Conservation (phyloP, 2,888 invertebrate genomes). For the Byasa hedistus region DNA sequence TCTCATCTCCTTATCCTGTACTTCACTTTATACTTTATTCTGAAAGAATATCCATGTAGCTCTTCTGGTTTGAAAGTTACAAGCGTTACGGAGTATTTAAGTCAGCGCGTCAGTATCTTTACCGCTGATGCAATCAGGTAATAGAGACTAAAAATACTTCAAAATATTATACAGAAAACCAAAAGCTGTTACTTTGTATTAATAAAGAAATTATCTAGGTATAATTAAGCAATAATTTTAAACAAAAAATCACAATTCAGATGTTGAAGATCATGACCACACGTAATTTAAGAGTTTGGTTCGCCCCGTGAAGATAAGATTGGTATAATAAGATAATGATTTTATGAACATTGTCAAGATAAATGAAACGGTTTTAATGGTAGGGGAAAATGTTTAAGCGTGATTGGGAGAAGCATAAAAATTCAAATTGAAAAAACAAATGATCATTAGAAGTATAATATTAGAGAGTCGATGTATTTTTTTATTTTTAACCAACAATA, state of each 20-base stretch:
- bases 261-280: constrained; percentile 1
- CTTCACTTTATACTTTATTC: too few relatives aligned
- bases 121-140: too few relatives aligned
- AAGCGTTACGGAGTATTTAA: too few relatives aligned
- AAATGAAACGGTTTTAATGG: constrained; percentile 2
- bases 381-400: not conserved
- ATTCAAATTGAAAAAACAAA: not conserved
- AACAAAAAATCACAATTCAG: not conserved
- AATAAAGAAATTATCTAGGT: too few relatives aligned
- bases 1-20: too few relatives aligned
- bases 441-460: not conserved
- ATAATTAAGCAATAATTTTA: not conserved
- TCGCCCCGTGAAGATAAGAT: constrained; percentile 6
- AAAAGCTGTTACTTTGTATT: too few relatives aligned
- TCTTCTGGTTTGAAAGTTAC: too few relatives aligned
- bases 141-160: too few relatives aligned
- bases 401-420: not conserved
- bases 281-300: constrained; percentile 11
- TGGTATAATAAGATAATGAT: constrained; percentile 9
- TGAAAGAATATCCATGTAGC: too few relatives aligned
- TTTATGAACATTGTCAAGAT: constrained; percentile 12
- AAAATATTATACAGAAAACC: too few relatives aligned
- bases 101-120: too few relatives aligned
- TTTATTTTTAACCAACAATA: not conserved
- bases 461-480: not conserved